These are phyloP conservation scores for Frankliniella fusca DNA, from an alignment of 2,888 invertebrate species.

Conservation along the genomic window DNA sequence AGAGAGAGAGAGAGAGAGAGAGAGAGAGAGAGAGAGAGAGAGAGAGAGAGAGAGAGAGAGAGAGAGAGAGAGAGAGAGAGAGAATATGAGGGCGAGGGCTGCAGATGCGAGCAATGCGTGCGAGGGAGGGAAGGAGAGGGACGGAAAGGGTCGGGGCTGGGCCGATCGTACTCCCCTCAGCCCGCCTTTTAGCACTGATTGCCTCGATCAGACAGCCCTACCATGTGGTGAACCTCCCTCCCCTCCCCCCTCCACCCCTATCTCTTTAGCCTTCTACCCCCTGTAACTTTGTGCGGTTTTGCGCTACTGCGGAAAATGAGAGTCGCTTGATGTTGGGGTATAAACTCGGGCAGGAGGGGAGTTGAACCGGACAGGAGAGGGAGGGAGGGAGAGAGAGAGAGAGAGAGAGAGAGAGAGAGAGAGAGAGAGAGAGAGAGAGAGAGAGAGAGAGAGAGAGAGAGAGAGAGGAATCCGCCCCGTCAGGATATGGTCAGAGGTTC, in stretches of 20 bases:
- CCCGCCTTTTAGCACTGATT: conserved; percentile 7
- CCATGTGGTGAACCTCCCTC: background rate
- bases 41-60: conserved; percentile 18
- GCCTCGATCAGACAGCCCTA: background rate
- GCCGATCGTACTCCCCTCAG: background rate
- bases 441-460: background rate
- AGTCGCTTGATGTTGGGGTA: background rate
- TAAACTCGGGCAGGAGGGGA: no score
- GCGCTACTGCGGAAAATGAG: background rate
- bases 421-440: background rate
- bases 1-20: background rate
- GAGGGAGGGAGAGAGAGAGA: background rate
- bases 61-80: background rate
- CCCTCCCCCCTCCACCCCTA: background rate
- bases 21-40: conserved; percentile 18
- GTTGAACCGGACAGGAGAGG: background rate
- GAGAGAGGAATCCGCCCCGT: background rate
- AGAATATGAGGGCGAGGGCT: background rate
- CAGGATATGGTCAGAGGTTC: no score
- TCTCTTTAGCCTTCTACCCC: background rate
- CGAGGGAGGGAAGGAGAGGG: background rate
- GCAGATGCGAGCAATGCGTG: no score
- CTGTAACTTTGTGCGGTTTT: background rate
- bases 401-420: background rate
- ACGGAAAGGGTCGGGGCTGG: background rate